Evolutionary conservation across 2,797 vertebrate genomes (phyloP).

Genomic region (Aldrovandia affinis): DNA sequence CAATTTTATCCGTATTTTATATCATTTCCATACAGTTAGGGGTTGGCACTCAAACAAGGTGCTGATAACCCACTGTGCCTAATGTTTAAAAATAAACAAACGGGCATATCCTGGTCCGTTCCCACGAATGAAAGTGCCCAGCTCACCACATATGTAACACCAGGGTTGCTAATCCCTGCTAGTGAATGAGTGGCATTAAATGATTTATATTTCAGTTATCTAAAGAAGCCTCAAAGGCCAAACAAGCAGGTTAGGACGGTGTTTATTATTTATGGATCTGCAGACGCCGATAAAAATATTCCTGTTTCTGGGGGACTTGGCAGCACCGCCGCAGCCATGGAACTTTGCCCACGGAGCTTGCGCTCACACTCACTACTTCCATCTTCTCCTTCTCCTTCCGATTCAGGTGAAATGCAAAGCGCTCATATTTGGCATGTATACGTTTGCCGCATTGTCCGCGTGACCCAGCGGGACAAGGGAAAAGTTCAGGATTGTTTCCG

Average conservation of each 20-base stretch:
- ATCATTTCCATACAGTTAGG: neutral
- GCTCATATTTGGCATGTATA: neutral
- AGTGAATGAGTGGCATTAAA: neutral
- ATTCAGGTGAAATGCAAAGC: neutral
- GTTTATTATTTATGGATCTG: neutral
- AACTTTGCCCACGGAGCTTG: neutral
- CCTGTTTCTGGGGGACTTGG: neutral
- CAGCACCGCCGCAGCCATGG: neutral
- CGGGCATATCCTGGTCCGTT: too few relatives aligned
- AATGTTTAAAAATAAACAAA: neutral
- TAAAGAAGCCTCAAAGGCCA: neutral
- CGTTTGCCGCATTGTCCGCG: neutral
- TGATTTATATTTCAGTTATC: neutral
- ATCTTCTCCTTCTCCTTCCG: neutral
- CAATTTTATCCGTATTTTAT: neutral
- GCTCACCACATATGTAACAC: neutral
- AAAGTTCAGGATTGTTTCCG: neutral
- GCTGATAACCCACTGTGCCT: neutral
- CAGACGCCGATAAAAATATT: neutral
- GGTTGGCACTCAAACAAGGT: neutral
- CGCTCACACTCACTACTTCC: neutral
- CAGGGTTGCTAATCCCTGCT: neutral
- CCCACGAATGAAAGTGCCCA: neutral
- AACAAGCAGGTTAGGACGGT: neutral
- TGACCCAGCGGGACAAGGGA: neutral